Conservation (phyloP, 2,888 invertebrate species). For the Rhamnusium bicolor region DNA sequence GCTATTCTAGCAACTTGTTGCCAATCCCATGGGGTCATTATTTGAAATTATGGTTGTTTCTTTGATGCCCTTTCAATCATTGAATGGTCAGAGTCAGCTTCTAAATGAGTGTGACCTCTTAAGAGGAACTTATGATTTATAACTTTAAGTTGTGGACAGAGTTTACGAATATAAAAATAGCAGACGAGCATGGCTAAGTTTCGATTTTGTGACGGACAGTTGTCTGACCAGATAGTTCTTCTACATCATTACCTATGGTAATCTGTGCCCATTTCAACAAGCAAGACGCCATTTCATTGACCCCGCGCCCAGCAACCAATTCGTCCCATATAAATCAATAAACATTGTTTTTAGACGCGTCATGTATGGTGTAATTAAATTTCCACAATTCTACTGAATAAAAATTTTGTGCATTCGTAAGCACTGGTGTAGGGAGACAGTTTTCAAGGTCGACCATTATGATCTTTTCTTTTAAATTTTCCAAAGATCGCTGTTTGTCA, state of each 20-base stretch:
- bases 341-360: constrained; percentile 39
- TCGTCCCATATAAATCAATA: constrained; percentile 50
- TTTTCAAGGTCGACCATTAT: constrained; percentile 48
- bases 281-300: constrained; percentile 40
- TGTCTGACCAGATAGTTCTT: constrained; percentile 48
- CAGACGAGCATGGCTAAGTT: constrained; percentile 34
- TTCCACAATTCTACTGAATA: constrained; percentile 49
- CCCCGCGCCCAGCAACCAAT: constrained; percentile 42
- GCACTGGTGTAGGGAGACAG: constrained; percentile 45
- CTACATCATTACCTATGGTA: constrained; percentile 23
- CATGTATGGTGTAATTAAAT: constrained; percentile 45
- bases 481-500: constrained; percentile 25
- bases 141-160: constrained; percentile 21
- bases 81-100: constrained; percentile 38
- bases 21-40: constrained; percentile 38
- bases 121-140: constrained; percentile 42
- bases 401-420: constrained; percentile 47
- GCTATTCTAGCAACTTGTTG: constrained; percentile 32
- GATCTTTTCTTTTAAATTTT: constrained; percentile 36
- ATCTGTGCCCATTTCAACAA: constrained; percentile 33
- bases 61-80: constrained; percentile 38
- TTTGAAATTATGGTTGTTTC: constrained; percentile 34
- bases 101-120: constrained; percentile 45
- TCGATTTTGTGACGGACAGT: constrained; percentile 38
- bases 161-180: constrained; percentile 35